Conservation (phyloP, 2,797 vertebrate species). For the Takifugu rubripes region DNA sequence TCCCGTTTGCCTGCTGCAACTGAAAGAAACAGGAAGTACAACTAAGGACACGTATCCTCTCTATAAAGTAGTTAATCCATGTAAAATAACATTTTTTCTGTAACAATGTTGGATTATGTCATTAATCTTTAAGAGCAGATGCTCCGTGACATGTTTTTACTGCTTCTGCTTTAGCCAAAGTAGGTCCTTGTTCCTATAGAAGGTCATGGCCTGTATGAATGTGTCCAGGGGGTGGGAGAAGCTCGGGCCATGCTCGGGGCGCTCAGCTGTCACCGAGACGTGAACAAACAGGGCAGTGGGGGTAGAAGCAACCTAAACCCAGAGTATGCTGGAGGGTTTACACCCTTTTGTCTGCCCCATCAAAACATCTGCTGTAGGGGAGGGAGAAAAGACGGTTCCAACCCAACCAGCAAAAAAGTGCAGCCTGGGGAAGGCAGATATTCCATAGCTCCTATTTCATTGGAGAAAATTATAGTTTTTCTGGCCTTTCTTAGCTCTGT, state of each 20-base stretch:
- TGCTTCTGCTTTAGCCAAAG: not conserved
- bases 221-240: conserved; percentile 47
- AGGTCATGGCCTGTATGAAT: not conserved
- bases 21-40: conserved; percentile 42
- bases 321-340: conserved; percentile 8
- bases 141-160: not conserved
- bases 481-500: conserved; percentile 29
- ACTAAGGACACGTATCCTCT: not conserved
- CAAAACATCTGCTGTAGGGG: conserved; percentile 33
- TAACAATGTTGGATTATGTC: not conserved
- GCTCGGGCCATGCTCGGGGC: conserved; percentile 16
- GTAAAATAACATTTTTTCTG: not conserved
- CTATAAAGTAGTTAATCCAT: not conserved
- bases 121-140: not conserved
- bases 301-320: conserved; percentile 12
- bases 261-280: conserved; percentile 52
- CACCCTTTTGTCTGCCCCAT: conserved; percentile 25
- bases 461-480: conserved; percentile 18
- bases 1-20: conserved; percentile 37
- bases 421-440: not conserved
- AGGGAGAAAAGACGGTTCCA: conserved; percentile 14
- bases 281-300: conserved; percentile 50
- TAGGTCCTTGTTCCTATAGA: not conserved
- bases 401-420: conserved; percentile 7
- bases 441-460: not conserved